phyloP scores from a whole-genome alignment of 2,113 vertebrate genomes.

The Scortum barcoo region DNA sequence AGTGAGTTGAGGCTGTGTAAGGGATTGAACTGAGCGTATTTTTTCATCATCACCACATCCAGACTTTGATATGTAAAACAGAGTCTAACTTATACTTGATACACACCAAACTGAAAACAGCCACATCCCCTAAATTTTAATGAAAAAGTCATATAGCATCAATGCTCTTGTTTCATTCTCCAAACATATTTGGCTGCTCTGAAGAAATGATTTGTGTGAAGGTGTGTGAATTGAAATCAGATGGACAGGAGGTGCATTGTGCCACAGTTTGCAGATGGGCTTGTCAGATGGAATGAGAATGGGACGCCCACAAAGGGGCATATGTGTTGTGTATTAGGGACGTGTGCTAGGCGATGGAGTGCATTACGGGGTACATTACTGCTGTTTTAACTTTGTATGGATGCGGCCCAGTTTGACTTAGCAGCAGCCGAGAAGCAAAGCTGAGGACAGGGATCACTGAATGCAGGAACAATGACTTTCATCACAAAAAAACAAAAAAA shows the following conservation, averaged over 20 bases:
- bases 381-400: slow-evolving; percentile 31
- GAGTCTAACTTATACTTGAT: neutral
- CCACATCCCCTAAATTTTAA: slow-evolving; percentile 15
- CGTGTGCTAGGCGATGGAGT: neutral
- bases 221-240: slow-evolving; percentile 45
- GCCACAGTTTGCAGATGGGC: slow-evolving; percentile 26
- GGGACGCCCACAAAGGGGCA: neutral
- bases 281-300: slow-evolving; percentile 24
- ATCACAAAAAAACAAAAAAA: slow-evolving; percentile 39
- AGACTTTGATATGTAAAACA: neutral
- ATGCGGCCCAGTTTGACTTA: slow-evolving; percentile 27
- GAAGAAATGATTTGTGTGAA: slow-evolving; percentile 16
- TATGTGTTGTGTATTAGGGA: slow-evolving; percentile 37
- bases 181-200: neutral
- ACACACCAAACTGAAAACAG: neutral
- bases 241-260: slow-evolving; percentile 39
- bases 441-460: neutral
- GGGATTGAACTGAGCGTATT: slow-evolving; percentile 14
- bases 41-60: slow-evolving; percentile 5
- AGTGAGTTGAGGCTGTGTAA: neutral
- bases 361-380: neutral
- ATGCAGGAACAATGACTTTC: slow-evolving; percentile 37
- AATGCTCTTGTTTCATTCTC: slow-evolving; percentile 4
- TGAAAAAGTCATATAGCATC: neutral
- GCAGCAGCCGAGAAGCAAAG: slow-evolving; percentile 1